phyloP scores from a whole-genome alignment of 2,888 invertebrate species.

The Orthonychiurus folsomi region DNA sequence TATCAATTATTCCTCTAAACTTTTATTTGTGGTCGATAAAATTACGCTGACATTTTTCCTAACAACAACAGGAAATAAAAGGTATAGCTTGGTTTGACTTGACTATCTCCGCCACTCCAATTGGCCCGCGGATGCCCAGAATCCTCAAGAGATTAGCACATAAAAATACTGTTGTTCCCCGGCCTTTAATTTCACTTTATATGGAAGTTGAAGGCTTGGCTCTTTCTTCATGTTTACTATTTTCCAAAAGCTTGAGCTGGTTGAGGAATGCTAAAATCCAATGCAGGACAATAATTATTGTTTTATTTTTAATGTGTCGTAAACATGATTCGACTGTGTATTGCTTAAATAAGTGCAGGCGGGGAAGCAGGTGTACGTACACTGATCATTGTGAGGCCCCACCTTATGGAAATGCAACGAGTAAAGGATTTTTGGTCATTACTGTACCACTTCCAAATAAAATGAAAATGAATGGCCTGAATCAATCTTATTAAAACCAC shows the following conservation, averaged over 20 bases:
- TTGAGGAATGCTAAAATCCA: neutral
- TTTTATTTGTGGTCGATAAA: neutral
- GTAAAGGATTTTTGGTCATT: neutral
- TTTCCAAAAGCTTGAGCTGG: neutral
- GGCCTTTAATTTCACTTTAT: neutral
- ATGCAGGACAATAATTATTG: neutral
- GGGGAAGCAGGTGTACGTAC: neutral
- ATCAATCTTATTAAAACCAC: too few relatives aligned
- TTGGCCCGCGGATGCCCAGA: neutral
- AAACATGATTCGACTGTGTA: neutral
- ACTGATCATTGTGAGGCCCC: neutral
- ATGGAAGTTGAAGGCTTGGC: neutral
- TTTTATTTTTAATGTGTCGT: neutral
- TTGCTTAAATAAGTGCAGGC: neutral
- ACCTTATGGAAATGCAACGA: neutral
- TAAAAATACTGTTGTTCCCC: neutral
- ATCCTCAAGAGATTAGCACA: neutral
- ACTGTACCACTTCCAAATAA: neutral
- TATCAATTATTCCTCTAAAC: neutral
- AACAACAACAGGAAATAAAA: too few relatives aligned
- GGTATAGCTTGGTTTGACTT: too few relatives aligned
- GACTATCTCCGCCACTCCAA: too few relatives aligned
- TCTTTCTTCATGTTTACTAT: neutral
- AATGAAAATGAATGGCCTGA: neutral
- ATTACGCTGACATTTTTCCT: too few relatives aligned